A percentile compares a stretch with the other conserved stretches of the same genome.
Conservation (phyloP, 2,113 vertebrate species). For the Electrona antarctica region DNA sequence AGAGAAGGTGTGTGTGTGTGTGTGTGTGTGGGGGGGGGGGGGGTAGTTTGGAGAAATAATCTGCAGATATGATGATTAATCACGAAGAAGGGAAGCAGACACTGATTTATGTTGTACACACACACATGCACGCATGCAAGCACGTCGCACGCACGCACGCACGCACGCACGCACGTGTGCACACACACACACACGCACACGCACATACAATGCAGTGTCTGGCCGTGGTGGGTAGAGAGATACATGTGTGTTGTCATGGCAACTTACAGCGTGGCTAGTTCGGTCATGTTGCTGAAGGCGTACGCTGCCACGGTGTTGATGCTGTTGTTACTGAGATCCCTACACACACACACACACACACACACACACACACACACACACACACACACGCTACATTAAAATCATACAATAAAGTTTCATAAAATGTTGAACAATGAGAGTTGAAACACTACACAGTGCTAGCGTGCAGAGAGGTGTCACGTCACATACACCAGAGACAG, state of each 20-base stretch:
- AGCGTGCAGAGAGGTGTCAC: too few relatives aligned
- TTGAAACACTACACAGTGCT: too few relatives aligned
- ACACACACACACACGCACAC: neutral
- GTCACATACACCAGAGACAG: constrained; percentile 86
- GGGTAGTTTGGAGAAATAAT: neutral
- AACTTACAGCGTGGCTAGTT: constrained; percentile 89
- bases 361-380: neutral
- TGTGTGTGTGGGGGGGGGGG: neutral
- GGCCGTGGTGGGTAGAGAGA: too few relatives aligned
- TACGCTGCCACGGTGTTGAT: constrained; percentile 87
- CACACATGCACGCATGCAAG: neutral
- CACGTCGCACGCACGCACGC: too few relatives aligned
- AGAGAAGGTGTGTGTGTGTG: neutral
- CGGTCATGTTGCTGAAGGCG: constrained; percentile 97
- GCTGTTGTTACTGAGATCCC: constrained; percentile 99
- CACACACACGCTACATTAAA: neutral
- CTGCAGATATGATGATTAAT: neutral
- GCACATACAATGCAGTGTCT: neutral
- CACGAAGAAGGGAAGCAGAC: constrained; percentile 18
- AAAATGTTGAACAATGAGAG: too few relatives aligned
- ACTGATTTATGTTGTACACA: neutral
- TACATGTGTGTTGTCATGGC: constrained; percentile 72
- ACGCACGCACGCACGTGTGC: neutral
- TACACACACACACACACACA: constrained; percentile 61
- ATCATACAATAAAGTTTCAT: too few relatives aligned